phyloP scores from a whole-genome alignment of 2,797 vertebrate genomes.

The Molothrus aeneus region DNA sequence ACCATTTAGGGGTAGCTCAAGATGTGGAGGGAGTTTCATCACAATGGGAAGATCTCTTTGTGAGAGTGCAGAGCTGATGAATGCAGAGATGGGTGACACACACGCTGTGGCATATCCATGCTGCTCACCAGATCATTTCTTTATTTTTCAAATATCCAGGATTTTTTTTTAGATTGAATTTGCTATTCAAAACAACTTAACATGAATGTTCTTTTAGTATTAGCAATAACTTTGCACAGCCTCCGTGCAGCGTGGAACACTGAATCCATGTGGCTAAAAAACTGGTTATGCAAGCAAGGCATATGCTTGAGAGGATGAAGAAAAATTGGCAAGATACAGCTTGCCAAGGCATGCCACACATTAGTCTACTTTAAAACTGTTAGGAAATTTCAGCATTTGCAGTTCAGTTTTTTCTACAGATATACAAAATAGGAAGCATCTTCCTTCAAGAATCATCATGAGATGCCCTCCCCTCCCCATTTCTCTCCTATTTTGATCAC shows the following conservation, averaged over 20 bases:
- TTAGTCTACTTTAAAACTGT: conserved; percentile 61
- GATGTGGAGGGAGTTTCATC: not conserved
- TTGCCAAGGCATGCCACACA: conserved; percentile 68
- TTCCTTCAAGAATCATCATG: not conserved
- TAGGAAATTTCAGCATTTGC: conserved; percentile 53
- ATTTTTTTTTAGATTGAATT: conserved; percentile 29
- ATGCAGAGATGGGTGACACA: not conserved
- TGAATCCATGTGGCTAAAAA: conserved; percentile 66
- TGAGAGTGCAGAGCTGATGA: not conserved
- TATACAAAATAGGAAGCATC: not conserved
- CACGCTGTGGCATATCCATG: not conserved
- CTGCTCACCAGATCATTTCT: not conserved
- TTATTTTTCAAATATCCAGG: not conserved
- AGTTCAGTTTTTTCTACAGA: conserved; percentile 32
- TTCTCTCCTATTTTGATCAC: conserved; percentile 6
- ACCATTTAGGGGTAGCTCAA: not conserved
- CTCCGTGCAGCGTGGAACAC: conserved; percentile 5
- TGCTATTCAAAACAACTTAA: conserved; percentile 40
- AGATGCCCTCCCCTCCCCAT: not conserved
- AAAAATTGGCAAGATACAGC: conserved; percentile 61
- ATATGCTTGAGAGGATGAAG: conserved; percentile 63
- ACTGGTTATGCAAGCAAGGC: conserved; percentile 68
- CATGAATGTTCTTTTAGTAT: conserved; percentile 66
- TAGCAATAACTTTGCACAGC: conserved; percentile 51
- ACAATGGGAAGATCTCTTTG: not conserved